Conservation (phyloP, 1,140 invertebrate genomes). For the Cydia strobilella region DNA sequence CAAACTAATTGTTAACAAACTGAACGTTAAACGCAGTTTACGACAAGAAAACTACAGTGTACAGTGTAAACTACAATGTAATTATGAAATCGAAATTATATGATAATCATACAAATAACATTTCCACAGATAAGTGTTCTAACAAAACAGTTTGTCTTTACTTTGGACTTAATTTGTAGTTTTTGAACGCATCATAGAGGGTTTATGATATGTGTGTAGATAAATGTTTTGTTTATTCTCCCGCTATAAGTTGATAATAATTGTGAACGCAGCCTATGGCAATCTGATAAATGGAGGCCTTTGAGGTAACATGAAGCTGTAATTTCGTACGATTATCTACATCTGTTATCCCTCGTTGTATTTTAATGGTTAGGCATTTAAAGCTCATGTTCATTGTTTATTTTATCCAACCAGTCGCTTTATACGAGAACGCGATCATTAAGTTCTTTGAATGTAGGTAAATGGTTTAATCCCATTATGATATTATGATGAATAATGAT, state of each 20-base stretch:
- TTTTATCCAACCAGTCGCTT: neutral
- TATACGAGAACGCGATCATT: neutral
- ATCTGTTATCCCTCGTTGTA: conserved; percentile 29
- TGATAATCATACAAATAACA: too few relatives aligned
- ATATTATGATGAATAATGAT: too few relatives aligned
- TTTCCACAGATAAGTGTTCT: too few relatives aligned
- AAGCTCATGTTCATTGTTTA: conserved; percentile 21
- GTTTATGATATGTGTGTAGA: neutral
- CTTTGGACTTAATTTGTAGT: too few relatives aligned
- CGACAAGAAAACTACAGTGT: too few relatives aligned
- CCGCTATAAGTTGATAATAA: neutral
- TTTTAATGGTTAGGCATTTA: conserved; percentile 27
- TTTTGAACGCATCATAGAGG: too few relatives aligned
- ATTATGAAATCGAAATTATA: too few relatives aligned
- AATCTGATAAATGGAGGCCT: conserved; percentile 31
- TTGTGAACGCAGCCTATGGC: conserved; percentile 4
- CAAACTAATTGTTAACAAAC: too few relatives aligned
- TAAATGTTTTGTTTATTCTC: neutral
- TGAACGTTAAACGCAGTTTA: too few relatives aligned
- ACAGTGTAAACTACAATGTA: too few relatives aligned
- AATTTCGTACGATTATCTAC: conserved; percentile 32
- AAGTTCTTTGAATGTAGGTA: neutral
- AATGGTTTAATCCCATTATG: neutral
- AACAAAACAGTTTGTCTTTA: too few relatives aligned
- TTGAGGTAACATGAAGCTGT: conserved; percentile 31